Conservation (phyloP, 2,113 vertebrate genomes). For the Deroptyus accipitrinus region DNA sequence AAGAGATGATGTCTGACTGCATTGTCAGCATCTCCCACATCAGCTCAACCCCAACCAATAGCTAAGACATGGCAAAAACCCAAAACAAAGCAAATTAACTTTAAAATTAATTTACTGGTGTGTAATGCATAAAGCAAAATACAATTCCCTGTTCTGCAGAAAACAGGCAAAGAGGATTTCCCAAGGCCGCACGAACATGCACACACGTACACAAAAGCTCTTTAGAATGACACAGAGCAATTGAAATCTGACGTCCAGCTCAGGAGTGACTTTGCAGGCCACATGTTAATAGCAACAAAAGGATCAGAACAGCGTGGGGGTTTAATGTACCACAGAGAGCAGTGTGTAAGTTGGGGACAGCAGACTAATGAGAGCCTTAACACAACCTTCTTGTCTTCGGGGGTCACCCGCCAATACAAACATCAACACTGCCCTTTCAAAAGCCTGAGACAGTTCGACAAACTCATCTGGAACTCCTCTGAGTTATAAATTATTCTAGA, state of each 20-base stretch:
- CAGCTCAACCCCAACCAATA: not conserved
- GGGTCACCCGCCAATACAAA: not conserved
- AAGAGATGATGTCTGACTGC: not conserved
- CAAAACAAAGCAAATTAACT: rapidly evolving
- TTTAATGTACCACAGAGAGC: not conserved
- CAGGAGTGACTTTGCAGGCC: not conserved
- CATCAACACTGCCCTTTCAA: not conserved
- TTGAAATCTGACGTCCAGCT: not conserved
- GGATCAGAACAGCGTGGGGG: not conserved
- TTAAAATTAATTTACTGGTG: not conserved
- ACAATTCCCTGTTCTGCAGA: not conserved
- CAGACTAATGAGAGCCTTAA: not conserved
- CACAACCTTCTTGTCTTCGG: not conserved
- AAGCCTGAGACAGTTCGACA: constrained; percentile 1
- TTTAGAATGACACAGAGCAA: not conserved
- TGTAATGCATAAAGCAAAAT: not conserved
- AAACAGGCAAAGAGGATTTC: not conserved
- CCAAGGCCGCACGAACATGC: not conserved
- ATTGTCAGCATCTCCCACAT: not conserved
- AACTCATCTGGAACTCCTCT: not conserved
- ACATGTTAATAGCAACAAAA: not conserved
- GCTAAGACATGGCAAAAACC: not conserved
- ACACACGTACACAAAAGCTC: not conserved
- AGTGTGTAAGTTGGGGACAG: not conserved
- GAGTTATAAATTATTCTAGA: constrained; percentile 10